These are phyloP conservation scores for Eptesicus fuscus DNA, from an alignment of 2,113 vertebrate genomes.

Conservation along the genomic window DNA sequence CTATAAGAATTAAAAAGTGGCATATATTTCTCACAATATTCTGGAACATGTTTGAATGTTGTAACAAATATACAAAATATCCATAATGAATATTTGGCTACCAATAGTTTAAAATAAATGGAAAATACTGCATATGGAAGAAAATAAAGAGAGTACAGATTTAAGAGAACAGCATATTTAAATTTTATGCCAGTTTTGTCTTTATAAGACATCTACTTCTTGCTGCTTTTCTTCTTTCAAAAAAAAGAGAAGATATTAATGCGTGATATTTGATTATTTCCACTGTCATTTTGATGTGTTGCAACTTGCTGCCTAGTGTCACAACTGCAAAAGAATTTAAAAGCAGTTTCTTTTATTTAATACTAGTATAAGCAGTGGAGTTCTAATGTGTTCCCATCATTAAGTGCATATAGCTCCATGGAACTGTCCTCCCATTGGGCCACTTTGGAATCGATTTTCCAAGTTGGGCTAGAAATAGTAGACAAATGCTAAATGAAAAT, in stretches of 20 bases:
- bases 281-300: conserved; percentile 29
- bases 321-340: conserved; percentile 51
- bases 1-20: background rate
- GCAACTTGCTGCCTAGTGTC: conserved; percentile 13
- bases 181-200: background rate
- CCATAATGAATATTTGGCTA: background rate
- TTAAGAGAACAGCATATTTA: conserved; percentile 3
- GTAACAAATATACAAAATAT: background rate
- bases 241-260: background rate
- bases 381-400: conserved; percentile 40
- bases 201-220: background rate
- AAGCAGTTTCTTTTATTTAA: conserved; percentile 49
- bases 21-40: background rate
- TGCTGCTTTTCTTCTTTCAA: background rate
- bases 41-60: background rate
- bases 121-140: background rate
- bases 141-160: background rate
- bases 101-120: conserved; percentile 23
- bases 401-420: conserved; percentile 32
- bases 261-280: background rate
- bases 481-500: conserved; percentile 71
- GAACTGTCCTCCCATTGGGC: background rate
- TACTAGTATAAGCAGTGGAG: background rate
- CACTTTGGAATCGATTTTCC: conserved; percentile 65
- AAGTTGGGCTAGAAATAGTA: conserved; percentile 24